Evolutionary conservation across 2,113 vertebrate species (phyloP), one percentile per base, ranked within the genome.

Genomic region (Daubentonia madagascariensis): DNA sequence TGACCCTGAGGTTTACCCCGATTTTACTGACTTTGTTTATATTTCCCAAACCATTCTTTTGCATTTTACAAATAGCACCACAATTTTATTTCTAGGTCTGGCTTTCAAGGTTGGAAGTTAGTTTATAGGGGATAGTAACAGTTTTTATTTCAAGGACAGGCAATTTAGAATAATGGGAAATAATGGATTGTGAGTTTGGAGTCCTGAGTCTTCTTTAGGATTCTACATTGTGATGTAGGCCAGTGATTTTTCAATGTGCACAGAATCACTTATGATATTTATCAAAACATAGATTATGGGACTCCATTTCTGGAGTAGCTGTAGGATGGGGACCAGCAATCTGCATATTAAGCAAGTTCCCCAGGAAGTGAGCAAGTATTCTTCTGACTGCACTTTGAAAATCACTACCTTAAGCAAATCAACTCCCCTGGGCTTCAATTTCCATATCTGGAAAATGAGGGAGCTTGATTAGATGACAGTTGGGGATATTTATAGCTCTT

Each of bases 21-120:
- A 72, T 94, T 93, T 94, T 80, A 73, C 5, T 91, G 48, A 85
- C 11, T 43, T 87, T 78, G n/a, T 50, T 95, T 87, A 59, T 76
- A 72, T 91, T 87, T 91, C 79, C 70, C 57, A 75, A 91, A 65
- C 30, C 3, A 65, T 88, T 50, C 5, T 57, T 72, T 78, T 80
- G 12, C 8, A 70, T 32, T 65, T 76, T 91, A 25, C 52, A 93
- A 72, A 61, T 14, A 85, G 40, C 68, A 95, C 70, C 30, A 86
- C 23, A 37, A 12, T 90, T 95, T 79, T 37, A 89, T 73, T 57
- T 85, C 59, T 37, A 68, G 18, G 35, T 12, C 40, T 93, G 30
- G 8, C 76, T 83, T 93, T 43, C 32, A 70, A 45, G n/a, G 22
- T 92, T 78, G 65, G 40, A 76, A 84, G 52, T 78, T 79, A 45